Conservation (phyloP, 2,797 vertebrate genomes). For the Ptychobarbus kaznakovi region DNA sequence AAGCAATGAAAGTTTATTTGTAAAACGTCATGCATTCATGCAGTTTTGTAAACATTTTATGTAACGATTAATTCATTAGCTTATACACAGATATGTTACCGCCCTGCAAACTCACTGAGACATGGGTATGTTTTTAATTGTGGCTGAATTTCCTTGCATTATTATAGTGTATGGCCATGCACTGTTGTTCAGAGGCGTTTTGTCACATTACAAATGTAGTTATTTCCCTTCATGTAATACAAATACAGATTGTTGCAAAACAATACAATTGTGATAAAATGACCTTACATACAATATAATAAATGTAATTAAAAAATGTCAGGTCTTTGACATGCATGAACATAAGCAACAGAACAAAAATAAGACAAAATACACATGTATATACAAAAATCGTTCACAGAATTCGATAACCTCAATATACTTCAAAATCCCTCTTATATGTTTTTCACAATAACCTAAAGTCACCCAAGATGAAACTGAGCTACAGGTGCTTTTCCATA, state of each 20-base stretch:
- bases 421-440: background rate
- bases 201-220: background rate
- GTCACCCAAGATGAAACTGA: background rate
- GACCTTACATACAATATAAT: background rate
- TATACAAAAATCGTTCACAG: background rate
- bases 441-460: background rate
- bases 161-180: background rate
- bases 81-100: background rate
- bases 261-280: background rate
- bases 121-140: background rate
- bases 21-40: conserved; percentile 5
- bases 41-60: background rate
- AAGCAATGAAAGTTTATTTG: background rate
- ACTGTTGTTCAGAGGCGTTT: background rate
- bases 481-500: background rate
- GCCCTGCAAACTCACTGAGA: background rate
- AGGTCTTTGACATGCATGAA: conserved; percentile 4
- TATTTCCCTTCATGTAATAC: conserved; percentile 19
- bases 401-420: background rate
- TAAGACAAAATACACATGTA: background rate
- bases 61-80: background rate
- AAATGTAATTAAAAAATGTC: background rate
- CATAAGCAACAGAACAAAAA: background rate
- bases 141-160: background rate
- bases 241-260: background rate